Evolutionary conservation across 2,797 vertebrate species (phyloP).

Genomic region (Ciconia nigra): DNA sequence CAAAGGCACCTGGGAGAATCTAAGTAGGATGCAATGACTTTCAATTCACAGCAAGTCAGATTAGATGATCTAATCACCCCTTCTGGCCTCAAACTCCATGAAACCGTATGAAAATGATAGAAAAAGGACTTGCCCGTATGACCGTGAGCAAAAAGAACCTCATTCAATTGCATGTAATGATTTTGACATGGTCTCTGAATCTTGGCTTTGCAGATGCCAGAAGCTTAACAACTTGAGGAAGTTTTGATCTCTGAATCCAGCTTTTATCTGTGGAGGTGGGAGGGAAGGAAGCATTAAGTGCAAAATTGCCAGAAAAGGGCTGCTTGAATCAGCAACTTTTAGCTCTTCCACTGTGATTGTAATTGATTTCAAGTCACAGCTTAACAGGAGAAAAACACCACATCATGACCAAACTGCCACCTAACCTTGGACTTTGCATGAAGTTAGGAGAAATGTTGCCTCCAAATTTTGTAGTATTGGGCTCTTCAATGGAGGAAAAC

Average conservation of each 20-base stretch:
- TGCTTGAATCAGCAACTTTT: slow-evolving; percentile 35
- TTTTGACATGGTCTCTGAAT: not conserved
- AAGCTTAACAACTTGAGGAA: not conserved
- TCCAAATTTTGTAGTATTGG: not conserved
- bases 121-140: not conserved
- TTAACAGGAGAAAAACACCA: not conserved
- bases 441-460: not conserved
- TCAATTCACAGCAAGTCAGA: not conserved
- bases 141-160: not conserved
- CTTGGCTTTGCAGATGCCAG: not conserved
- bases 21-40: not conserved
- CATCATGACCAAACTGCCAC: not conserved
- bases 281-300: not conserved
- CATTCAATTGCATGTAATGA: not conserved
- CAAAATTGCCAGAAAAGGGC: not conserved
- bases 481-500: not conserved
- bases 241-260: not conserved
- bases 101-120: not conserved
- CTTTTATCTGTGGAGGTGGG: slow-evolving; percentile 1
- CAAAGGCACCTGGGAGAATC: not conserved
- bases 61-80: not conserved
- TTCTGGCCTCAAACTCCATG: not conserved
- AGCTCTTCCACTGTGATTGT: not conserved
- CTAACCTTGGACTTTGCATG: not conserved
- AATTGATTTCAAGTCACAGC: slow-evolving; percentile 50